Evolutionary conservation across 2,113 vertebrate species (phyloP), one percentile per base, ranked within the genome.

Genomic region (Centropristis striata): DNA sequence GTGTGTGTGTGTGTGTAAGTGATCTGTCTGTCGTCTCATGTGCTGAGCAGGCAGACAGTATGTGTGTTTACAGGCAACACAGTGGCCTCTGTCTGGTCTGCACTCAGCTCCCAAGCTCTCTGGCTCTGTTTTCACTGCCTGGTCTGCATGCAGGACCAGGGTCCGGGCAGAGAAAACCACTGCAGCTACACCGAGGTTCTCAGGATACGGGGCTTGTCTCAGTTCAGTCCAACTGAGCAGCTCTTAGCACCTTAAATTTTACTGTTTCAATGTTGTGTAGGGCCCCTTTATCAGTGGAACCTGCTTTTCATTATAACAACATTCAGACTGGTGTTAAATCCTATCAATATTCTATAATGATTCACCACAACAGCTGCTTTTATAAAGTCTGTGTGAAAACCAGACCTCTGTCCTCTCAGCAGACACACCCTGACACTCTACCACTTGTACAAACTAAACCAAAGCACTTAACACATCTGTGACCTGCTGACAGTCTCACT

Each of bases 51-150:
- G 32, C 80, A 81, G 83, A 82, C 75, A 90, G 57, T 58, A 83
- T 79, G 63, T 46, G 78, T 95, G 95, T 96, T 95, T 96, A 96
- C 84, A 92, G 93, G 95, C 93, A 95, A 95, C 90, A 96, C 25
- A 50, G 79, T 32, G 75, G 81, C 86, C 76, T 86, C 72, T 68
- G 85, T 83, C 85, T 83, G 64, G 49, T 71, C 86, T 75, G 81
- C 70, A 75, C 88, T 88, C 82, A 55, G 64, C 80, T 59, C 67
- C 20, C 47, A 59, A 1, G 60, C 54, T 28, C 75, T 39, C 49
- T 50, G 71, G 66, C 50, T 86, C 82, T 6, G 75, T 83, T 89
- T 84, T 83, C 81, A 80, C 74, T 76, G 57, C 23, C 58, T n/a
- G 65, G 20, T 71, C 78, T 71, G 58, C 37, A 28, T 14, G 57